Evolutionary conservation across 2,113 vertebrate species (phyloP), one percentile per base, ranked within the genome.

Genomic region (Vulpes lagopus): DNA sequence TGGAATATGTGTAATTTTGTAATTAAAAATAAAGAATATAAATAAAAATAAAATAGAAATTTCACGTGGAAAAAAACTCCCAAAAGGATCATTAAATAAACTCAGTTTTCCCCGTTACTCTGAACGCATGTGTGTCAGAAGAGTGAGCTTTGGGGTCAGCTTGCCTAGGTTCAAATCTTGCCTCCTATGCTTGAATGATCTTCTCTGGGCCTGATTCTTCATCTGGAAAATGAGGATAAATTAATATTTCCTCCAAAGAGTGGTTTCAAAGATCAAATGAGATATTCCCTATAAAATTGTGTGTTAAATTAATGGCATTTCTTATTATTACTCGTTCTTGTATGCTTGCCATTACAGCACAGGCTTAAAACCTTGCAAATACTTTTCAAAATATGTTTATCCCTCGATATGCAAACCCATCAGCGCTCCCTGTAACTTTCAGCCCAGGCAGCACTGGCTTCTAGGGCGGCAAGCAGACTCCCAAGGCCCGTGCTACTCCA

Each of bases 11-110:
- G 14, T 79, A 73, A 69, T 81, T 96, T 94, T n/a, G 1, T 80
- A 96, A 92, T 96, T 97, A 92, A 82, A 94, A 89, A 78, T 35
- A 1, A 95, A 87, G 43, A 59, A 69, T 23, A 87, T 60, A 97
- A 86, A 73, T 92, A 81, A 92, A 95, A 94, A 96, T 88, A 85
- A 94, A 90, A 84, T 5, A 88, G 62, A 83, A 92, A 84, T 25
- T 84, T 94, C n/a, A 32, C 80, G 89, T 76, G 89, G 62, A 51
- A 96, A 92, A 95, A 89, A 96, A 95, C 69, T 91, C 55, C 67
- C 22, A 51, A 91, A 96, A 87, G 53, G 19, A 80, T 17, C 12
- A 6, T 43, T 87, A 32, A 81, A 22, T 57, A 86, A 88, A 25
- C 19, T 91, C 20, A 27, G 9, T 91, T 81, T 90, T 51, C 12